Evolutionary conservation across 2,113 vertebrate genomes (phyloP), one percentile per base, ranked within the genome.

Genomic region (Strix uralensis): DNA sequence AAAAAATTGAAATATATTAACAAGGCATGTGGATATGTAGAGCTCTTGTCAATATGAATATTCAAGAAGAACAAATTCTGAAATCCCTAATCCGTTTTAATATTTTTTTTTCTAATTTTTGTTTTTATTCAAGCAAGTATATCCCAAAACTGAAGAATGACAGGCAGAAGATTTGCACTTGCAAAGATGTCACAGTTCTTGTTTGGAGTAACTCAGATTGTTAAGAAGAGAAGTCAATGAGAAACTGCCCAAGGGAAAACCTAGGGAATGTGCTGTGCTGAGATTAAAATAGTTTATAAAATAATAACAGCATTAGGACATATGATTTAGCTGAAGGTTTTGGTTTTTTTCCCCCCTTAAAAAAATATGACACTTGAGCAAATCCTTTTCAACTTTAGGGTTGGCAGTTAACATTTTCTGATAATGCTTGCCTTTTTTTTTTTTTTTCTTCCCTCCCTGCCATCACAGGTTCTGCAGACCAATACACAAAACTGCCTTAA

Each of bases 11-110:
- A 52, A 46, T 2, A 2, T 26, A 70, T 77, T 70, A 88, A 7
- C n/a, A 80, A 54, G 42, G 13, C 22, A 71, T 30, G 6, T 1
- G 4, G 40, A 26, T 52, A 40, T 36, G 29, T 42, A 88, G 38
- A 49, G 7, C 11, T 71, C 46, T 77, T 65, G n/a, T 86, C 49
- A 80, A 38, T 54, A 82, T 69, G 22, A 96, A 61, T 88, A 92
- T 82, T 89, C 80, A 70, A 77, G 61, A 85, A 36, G 5, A 86
- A 66, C 12, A 78, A 67, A 55, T 78, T 87, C 40, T 70, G 25
- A 90, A 77, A 42, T 61, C 54, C 67, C 83, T 93, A 73, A 65
- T 85, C 66, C 85, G 25, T 54, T 97, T 91, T 19, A 69, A 58
- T 69, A 75, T 79, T 86, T 93, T 62, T 87, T 86, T 94, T 79